Base-by-base conservation (phyloP, 2,888 invertebrate genomes). In the Plebejus argus region DNA sequence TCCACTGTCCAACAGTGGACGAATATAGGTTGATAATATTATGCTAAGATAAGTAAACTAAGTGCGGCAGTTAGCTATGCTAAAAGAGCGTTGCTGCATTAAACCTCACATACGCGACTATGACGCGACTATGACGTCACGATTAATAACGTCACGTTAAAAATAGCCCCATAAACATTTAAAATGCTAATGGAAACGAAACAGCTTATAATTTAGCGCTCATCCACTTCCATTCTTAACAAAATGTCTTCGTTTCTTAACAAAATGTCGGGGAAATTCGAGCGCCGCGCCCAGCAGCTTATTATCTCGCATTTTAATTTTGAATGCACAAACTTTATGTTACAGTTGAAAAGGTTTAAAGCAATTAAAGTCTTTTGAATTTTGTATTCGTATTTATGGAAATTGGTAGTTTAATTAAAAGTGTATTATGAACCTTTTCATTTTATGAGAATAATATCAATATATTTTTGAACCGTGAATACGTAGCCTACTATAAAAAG, bases 301-400 rank as follows among this genome's bases (percentile, higher is more conserved):
- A 66, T 66, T 66, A 66, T 66, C 28, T 28, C 66, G 66, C 15
- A 66, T 66, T 66, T 66, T 66, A 28, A 66, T 66, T 66, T 66
- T 66, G 28, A 66, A 66, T 66, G 28, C 66, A 15, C 28, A 28
- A 33, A 66, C 28, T 66, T 66, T 33, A 66, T 66, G 66, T 66
- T 28, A 66, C 28, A 66, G 33, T 15, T 33, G 7, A 66, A 66
- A 66, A 61, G 12, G 61, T 0, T 23, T 61, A 23, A 61, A 15
- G 66, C 66, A 66, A 66, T 66, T 66, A 66, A 66, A 66, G 28
- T 33, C 15, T 5, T 33, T 66, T 33, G 66, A 66, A 66, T 66
- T 66, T 66, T 28, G 28, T 66, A 6, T 66, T 66, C 1, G 1
- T 66, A 6, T 15, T 66, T 6, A 12, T 12, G 4, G 1, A 53